Evolutionary conservation across 92 coral and sea anemone species (phyloP).

Genomic region (Meandrina meandrites): DNA sequence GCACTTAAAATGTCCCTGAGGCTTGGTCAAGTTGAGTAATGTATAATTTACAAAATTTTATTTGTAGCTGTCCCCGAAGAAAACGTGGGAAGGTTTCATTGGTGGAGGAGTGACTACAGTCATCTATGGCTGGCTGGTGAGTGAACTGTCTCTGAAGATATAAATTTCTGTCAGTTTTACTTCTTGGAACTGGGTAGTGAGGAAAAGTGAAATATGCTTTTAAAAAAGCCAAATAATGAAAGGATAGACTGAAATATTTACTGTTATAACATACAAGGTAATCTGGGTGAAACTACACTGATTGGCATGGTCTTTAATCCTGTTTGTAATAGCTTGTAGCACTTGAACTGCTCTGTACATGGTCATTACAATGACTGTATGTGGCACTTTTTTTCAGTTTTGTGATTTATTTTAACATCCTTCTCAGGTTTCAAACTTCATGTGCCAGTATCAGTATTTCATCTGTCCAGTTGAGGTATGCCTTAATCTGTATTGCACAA

Average conservation of each 20-base stretch:
- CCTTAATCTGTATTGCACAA: neutral
- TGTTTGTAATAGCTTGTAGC: too few species aligned
- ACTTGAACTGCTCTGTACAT: too few species aligned
- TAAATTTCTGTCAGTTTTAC: too few species aligned
- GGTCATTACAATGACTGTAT: too few species aligned
- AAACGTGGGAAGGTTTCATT: slow-evolving; percentile 99
- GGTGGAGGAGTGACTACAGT: slow-evolving; percentile 96
- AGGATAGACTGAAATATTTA: too few species aligned
- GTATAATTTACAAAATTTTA: neutral
- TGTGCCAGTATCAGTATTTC: slow-evolving; percentile 92
- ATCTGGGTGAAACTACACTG: too few species aligned
- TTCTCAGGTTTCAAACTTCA: slow-evolving; percentile 77
- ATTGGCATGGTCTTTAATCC: too few species aligned
- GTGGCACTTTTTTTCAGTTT: too few species aligned
- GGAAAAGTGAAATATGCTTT: neutral
- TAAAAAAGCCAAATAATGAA: too few species aligned
- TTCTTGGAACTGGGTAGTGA: too few species aligned
- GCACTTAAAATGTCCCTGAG: neutral
- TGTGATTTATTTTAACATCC: neutral
- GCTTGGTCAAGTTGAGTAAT: neutral
- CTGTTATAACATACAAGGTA: too few species aligned
- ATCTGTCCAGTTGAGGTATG: slow-evolving; percentile 94
- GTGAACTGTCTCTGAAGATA: slow-evolving; percentile 5
- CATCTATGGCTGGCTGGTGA: slow-evolving; percentile 92
- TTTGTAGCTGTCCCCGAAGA: slow-evolving; percentile 93